These are phyloP conservation scores for Vannuccia rotundouncinata DNA, from an alignment of 2,888 invertebrate species.

Conservation along the genomic window DNA sequence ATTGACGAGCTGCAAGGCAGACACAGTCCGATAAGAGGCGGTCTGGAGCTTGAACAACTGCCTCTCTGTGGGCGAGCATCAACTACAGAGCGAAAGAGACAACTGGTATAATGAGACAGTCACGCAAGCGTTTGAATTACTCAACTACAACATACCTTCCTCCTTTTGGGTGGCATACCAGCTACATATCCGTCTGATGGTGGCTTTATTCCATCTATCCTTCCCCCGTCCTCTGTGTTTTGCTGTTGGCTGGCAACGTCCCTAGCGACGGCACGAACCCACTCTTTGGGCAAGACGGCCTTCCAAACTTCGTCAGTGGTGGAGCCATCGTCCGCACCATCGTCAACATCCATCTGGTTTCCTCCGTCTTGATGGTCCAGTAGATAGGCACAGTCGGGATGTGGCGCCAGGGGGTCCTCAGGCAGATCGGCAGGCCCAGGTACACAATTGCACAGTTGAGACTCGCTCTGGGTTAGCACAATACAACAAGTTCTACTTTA, in stretches of 20 bases:
- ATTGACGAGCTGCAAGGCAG: not conserved
- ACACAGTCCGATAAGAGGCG: not conserved
- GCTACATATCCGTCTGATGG: not conserved
- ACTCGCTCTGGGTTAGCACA: not conserved
- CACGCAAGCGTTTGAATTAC: not conserved
- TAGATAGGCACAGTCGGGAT: not conserved
- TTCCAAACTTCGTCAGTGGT: not conserved
- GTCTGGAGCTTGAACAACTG: not conserved
- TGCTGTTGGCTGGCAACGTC: not conserved
- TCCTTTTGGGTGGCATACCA: not conserved
- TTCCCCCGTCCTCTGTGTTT: not conserved
- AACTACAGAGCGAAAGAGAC: not conserved
- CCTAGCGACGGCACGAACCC: not conserved
- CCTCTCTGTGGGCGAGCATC: not conserved
- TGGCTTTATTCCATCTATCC: not conserved
- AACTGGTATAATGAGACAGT: not conserved
- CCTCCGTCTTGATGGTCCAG: not conserved
- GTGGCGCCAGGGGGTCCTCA: not conserved
- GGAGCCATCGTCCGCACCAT: not conserved
- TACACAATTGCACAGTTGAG: not conserved
- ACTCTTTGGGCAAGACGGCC: not conserved
- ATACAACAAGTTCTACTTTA: no score
- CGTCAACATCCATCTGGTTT: not conserved
- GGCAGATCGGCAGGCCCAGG: not conserved
- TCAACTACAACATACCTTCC: not conserved